Percentiles rank a stretch among this genome's conserved stretches.
Conservation (phyloP, 2,888 invertebrate genomes). For the Hirtodrosophila trivittata region DNA sequence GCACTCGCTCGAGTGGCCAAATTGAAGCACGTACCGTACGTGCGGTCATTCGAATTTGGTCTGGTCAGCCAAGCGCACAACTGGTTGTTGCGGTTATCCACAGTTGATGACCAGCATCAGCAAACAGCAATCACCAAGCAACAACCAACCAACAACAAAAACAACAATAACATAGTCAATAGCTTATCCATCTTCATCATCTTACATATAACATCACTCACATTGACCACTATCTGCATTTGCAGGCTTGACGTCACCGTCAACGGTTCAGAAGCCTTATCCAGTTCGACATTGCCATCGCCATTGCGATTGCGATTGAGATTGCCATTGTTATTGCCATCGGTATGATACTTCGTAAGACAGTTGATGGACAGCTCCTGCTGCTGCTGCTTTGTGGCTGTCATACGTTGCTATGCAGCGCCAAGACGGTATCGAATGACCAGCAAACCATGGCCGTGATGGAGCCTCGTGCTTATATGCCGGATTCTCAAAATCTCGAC, state of each 20-base stretch:
- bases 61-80: slow-evolving; percentile 38
- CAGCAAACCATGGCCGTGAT: slow-evolving; percentile 65
- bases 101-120: slow-evolving; percentile 6
- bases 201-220: slow-evolving; percentile 60
- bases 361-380: slow-evolving; percentile 49
- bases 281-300: too few relatives aligned
- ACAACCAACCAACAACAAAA: too few relatives aligned
- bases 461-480: slow-evolving; percentile 83
- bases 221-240: slow-evolving; percentile 59
- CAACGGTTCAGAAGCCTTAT: slow-evolving; percentile 36
- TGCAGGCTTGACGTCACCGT: slow-evolving; percentile 60
- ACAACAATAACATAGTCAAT: too few relatives aligned
- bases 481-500: slow-evolving; percentile 86
- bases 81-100: slow-evolving; percentile 50
- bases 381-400: slow-evolving; percentile 48
- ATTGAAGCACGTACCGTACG: slow-evolving; percentile 57
- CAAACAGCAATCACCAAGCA: too few relatives aligned
- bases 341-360: slow-evolving; percentile 78
- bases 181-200: slow-evolving; percentile 18
- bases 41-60: slow-evolving; percentile 57
- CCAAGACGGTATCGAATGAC: slow-evolving; percentile 69
- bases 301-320: too few relatives aligned
- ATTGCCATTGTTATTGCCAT: slow-evolving; percentile 3
- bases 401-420: slow-evolving; percentile 48
- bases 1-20: slow-evolving; percentile 47